A percentile compares a stretch with the other conserved stretches of the same genome.
Evolutionary conservation across 1,140 invertebrate species (phyloP).

Genomic region (Hypsibius dujardini): DNA sequence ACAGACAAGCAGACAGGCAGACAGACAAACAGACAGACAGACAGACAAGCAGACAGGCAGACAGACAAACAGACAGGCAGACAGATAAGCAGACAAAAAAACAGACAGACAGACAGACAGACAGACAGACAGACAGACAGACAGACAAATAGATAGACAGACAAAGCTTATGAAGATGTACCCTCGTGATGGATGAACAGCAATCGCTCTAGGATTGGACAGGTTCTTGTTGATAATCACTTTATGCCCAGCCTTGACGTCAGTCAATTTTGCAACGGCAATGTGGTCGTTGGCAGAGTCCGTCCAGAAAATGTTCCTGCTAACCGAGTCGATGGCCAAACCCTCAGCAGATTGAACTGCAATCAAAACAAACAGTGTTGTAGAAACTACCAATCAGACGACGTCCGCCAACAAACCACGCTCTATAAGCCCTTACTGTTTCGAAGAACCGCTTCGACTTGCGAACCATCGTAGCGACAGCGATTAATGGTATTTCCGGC

Average conservation of each 20-base stretch:
- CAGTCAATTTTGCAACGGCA: constrained; percentile 70
- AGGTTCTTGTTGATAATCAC: constrained; percentile 57
- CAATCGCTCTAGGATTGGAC: constrained; percentile 78
- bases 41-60: no score
- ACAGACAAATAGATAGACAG: neutral
- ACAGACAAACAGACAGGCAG: no score
- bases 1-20: no score
- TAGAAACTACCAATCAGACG: neutral
- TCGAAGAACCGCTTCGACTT: constrained; percentile 43
- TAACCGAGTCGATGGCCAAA: constrained; percentile 73
- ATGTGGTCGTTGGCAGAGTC: constrained; percentile 74
- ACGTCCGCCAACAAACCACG: constrained; percentile 14
- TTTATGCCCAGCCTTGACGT: constrained; percentile 44
- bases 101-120: constrained; percentile 19
- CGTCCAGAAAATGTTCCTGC: constrained; percentile 83
- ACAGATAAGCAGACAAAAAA: no score
- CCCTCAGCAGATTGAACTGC: constrained; percentile 58
- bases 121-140: neutral
- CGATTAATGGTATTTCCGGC: constrained; percentile 51
- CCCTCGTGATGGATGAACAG: constrained; percentile 72
- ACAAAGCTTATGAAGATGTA: constrained; percentile 32
- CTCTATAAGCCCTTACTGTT: constrained; percentile 35
- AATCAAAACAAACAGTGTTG: constrained; percentile 19
- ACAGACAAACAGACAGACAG: no score
- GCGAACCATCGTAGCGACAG: constrained; percentile 52